phyloP scores from a whole-genome alignment of 53 echinoderm and acorn worm species.

The Echinarachnius parma region DNA sequence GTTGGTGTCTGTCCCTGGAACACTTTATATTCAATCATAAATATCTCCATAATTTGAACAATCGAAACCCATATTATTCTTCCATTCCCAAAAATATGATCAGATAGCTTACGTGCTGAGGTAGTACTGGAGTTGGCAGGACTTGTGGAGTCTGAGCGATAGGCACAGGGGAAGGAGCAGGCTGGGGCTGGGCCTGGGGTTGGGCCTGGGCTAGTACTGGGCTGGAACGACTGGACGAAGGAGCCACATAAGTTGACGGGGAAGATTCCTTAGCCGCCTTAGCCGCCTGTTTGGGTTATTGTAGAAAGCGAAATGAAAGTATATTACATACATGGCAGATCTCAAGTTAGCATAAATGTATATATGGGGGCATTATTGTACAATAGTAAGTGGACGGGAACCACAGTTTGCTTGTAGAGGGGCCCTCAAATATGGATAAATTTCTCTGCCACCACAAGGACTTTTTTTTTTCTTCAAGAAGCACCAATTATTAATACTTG shows the following conservation, averaged over 20 bases:
- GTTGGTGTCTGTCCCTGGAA: too few species aligned
- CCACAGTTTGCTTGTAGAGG: not conserved
- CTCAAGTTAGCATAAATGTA: not conserved
- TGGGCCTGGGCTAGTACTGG: constrained; percentile 25
- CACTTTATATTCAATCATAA: too few species aligned
- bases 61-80: too few species aligned
- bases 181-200: not conserved
- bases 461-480: too few species aligned
- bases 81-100: too few species aligned
- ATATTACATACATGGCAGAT: not conserved
- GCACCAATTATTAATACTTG: too few species aligned
- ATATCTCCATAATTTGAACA: too few species aligned
- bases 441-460: too few species aligned
- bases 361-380: not conserved
- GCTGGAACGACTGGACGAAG: constrained; percentile 3
- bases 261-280: too few species aligned
- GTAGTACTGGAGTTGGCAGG: constrained; percentile 38
- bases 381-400: not conserved
- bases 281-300: too few species aligned
- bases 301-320: not conserved
- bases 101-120: constrained; percentile 40
- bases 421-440: too few species aligned
- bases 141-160: constrained; percentile 20
- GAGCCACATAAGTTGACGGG: constrained; percentile 15
- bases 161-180: constrained; percentile 6